Conservation (phyloP, 2,113 vertebrate genomes). For the Ursus arctos region DNA sequence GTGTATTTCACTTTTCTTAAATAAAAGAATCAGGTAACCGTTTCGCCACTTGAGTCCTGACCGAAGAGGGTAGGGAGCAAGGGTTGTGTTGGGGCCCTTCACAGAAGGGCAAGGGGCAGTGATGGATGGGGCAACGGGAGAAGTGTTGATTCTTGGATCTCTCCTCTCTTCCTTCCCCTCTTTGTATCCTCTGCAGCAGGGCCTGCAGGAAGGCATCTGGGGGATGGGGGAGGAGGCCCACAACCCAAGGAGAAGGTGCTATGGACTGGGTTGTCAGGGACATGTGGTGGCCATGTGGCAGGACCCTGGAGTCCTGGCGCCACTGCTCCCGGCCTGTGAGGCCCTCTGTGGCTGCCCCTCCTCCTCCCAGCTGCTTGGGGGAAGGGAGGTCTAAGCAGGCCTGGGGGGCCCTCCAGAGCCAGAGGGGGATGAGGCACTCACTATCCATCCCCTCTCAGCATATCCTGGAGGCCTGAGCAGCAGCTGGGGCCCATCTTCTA, state of each 20-base stretch:
- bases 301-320: constrained; percentile 84
- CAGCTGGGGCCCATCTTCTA: constrained; percentile 84
- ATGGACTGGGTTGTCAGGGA: constrained; percentile 79
- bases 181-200: constrained; percentile 49
- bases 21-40: constrained; percentile 79
- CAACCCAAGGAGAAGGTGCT: constrained; percentile 75
- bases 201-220: constrained; percentile 69
- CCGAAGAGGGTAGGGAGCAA: constrained; percentile 4
- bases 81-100: constrained; percentile 10
- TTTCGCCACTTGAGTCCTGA: constrained; percentile 28
- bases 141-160: constrained; percentile 46
- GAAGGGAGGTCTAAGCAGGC: constrained; percentile 75
- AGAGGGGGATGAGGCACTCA: constrained; percentile 72
- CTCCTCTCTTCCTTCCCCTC: neutral
- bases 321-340: constrained; percentile 75
- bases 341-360: constrained; percentile 75
- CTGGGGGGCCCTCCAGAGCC: constrained; percentile 70
- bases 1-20: constrained; percentile 82
- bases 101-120: constrained; percentile 3
- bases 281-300: constrained; percentile 85
- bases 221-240: constrained; percentile 74
- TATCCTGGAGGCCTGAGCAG: constrained; percentile 80
- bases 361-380: constrained; percentile 79
- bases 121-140: constrained; percentile 28
- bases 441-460: constrained; percentile 71